Conservation (phyloP, 2,797 vertebrate species). For the Sebastes baramenuke region DNA sequence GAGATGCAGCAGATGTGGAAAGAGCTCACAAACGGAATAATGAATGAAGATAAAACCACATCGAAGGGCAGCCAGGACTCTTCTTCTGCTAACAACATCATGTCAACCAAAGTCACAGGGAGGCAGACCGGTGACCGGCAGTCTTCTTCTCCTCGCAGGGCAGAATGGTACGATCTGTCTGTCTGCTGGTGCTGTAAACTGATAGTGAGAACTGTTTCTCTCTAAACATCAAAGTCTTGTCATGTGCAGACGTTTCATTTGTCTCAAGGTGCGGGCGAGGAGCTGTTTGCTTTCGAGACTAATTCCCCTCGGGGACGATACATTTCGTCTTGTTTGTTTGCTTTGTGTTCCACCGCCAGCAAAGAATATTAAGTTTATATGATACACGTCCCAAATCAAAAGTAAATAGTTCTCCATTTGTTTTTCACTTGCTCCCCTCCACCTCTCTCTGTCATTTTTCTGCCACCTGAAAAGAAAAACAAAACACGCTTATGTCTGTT, state of each 20-base stretch:
- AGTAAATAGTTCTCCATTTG: slow-evolving; percentile 60
- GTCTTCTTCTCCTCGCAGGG: slow-evolving; percentile 83
- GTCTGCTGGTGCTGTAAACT: slow-evolving; percentile 3
- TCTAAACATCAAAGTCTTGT: slow-evolving; percentile 67
- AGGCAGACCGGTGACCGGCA: slow-evolving; percentile 83
- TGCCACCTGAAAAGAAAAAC: slow-evolving; percentile 33
- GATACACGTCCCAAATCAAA: slow-evolving; percentile 72
- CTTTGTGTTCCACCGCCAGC: slow-evolving; percentile 49
- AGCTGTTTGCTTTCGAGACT: slow-evolving; percentile 56
- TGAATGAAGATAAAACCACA: slow-evolving; percentile 83
- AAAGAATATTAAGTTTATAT: slow-evolving; percentile 59
- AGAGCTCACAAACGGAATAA: slow-evolving; percentile 87
- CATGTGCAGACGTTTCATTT: slow-evolving; percentile 43
- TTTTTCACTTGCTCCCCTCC: slow-evolving; percentile 37
- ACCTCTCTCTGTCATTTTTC: slow-evolving; percentile 52
- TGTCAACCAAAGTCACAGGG: slow-evolving; percentile 84
- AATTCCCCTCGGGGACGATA: slow-evolving; percentile 62
- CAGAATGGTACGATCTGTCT: slow-evolving; percentile 83
- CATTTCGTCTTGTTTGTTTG: slow-evolving; percentile 63
- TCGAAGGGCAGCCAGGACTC: slow-evolving; percentile 84
- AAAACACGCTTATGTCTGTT: slow-evolving; percentile 15
- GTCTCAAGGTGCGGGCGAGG: slow-evolving; percentile 20
- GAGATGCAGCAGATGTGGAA: slow-evolving; percentile 94
- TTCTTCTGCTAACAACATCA: slow-evolving; percentile 81
- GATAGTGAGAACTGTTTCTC: slow-evolving; percentile 18